Evolutionary conservation across 2,888 invertebrate genomes (phyloP).

Genomic region (Tachina fera): DNA sequence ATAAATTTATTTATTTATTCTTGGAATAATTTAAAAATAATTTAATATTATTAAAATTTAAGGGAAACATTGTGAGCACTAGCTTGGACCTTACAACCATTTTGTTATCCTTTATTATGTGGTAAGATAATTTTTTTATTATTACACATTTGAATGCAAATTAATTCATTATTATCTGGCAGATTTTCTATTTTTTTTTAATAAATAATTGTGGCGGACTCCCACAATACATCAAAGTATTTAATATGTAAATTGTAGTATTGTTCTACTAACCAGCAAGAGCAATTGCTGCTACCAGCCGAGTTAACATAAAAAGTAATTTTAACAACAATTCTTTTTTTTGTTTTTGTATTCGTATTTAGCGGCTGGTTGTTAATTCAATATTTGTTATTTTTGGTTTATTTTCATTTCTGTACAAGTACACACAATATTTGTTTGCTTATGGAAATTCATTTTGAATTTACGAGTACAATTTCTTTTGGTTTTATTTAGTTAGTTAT

Average conservation of each 20-base stretch:
- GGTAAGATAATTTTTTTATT: too few relatives aligned
- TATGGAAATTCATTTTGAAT: constrained; percentile 8
- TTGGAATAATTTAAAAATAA: too few relatives aligned
- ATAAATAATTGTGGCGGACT: not conserved
- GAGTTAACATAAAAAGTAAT: not conserved
- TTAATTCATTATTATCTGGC: constrained; percentile 5
- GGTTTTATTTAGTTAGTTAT: constrained; percentile 19
- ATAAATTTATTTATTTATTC: too few relatives aligned
- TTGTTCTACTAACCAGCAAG: not conserved
- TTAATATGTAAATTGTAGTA: not conserved
- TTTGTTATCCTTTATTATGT: not conserved
- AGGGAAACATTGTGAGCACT: too few relatives aligned
- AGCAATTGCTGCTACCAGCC: not conserved
- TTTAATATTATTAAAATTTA: too few relatives aligned
- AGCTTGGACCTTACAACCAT: too few relatives aligned
- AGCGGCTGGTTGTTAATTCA: constrained; percentile 17
- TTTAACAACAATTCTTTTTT: constrained; percentile 25
- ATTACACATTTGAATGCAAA: not conserved
- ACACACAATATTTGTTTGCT: not conserved
- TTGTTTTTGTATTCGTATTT: not conserved
- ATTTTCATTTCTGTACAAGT: constrained; percentile 6
- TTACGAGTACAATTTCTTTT: constrained; percentile 40
- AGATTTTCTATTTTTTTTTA: not conserved
- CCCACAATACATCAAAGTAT: not conserved
- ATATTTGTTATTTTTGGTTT: constrained; percentile 34